Evolutionary conservation across 2,888 invertebrate species (phyloP), one percentile per base, ranked within the genome.

Genomic region (Andrena camellia): DNA sequence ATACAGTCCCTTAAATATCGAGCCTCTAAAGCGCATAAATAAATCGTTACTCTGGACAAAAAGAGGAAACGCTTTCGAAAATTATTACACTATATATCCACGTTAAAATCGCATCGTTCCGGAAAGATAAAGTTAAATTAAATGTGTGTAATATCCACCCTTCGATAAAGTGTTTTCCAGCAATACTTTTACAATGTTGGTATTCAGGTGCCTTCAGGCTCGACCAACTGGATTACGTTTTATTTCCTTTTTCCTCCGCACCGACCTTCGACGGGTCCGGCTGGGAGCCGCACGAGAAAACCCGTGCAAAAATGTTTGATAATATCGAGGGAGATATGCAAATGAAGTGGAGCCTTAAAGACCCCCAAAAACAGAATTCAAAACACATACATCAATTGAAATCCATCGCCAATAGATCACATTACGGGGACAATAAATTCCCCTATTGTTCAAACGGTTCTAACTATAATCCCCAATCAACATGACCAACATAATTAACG

Each of bases 401-500:
- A 1, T 23, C 57, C 10, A 4, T 13, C 23, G 3, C 26, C 23
- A 5, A 42, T 57, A 23, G 4, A 57, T 54, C 26, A 23, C 3
- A 10, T 23, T 54, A 8, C 10, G 23, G 10, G 54, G 23, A 3
- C 20, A 20, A 7, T 23, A 10, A 57, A 50, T 29, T 29, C 17
- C 10, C 7, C 20, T 17, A 26, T 29, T 66, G 26, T 29, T 26
- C 48, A 17, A 66, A n/a, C 13, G 10, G 17, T 66, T 29, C 8
- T 2, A 20, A 26, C 13, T 7, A 10, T 8, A 29, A 50, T 50
- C 29, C 13, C 5, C 26, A 50, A 17, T 66, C 50, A 50, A 50
- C 50, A n/a, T n/a, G 50, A 66, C 23, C 50, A 50, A 48, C 23
- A 20, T 35, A 42, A 64, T 42, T 64, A 64, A 42, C 23, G 23